Evolutionary conservation across 2,888 invertebrate species (phyloP), one percentile per base, ranked within the genome.

Genomic region (Galeruca laticollis): DNA sequence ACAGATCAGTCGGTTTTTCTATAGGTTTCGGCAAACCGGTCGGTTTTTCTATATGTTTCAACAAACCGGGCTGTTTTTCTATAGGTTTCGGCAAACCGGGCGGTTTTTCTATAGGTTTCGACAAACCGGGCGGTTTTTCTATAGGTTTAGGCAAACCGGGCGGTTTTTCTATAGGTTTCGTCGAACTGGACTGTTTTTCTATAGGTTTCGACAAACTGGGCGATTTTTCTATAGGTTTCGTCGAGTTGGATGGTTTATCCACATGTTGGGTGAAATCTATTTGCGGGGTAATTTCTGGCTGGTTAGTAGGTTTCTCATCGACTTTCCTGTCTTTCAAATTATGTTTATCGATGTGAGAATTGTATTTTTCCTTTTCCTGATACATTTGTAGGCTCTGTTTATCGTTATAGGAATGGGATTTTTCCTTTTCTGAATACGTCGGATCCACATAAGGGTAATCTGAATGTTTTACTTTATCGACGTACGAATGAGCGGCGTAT

Each of bases 1-100:
- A 69, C 6, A 65, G 40, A 35, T 69, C 69, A 2, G 26, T 47
- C 26, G 59, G 40, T 40, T 59, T 67, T 13, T 67, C 67, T 6
- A 51, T 26, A 4, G 21, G 33, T 40, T 54, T 69, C 9, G 26
- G 33, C 20, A 60, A 57, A 64, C 51, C 40, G 1, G 52, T 13
- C 5, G 57, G 51, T 62, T 51, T 62, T 9, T 62, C 61, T 1
- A 31, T 15, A n/a, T n/a, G 40, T 13, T 31, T 26, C 18, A 21
- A 15, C 13, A 20, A 20, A 6, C 5, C 13, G 20, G 6, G 20
- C 40, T 20, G 4, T 0, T 26, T 26, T 1, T 26, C 26, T 1
- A 26, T 26, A 26, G 26, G 61, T 31, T 65, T 69, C 18, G 69
- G 65, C 10, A 60, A 37, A 26, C 60, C 69, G 3, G 18, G 35